Evolutionary conservation across 2,888 invertebrate species (phyloP).

Genomic region (Tholera decimalis): DNA sequence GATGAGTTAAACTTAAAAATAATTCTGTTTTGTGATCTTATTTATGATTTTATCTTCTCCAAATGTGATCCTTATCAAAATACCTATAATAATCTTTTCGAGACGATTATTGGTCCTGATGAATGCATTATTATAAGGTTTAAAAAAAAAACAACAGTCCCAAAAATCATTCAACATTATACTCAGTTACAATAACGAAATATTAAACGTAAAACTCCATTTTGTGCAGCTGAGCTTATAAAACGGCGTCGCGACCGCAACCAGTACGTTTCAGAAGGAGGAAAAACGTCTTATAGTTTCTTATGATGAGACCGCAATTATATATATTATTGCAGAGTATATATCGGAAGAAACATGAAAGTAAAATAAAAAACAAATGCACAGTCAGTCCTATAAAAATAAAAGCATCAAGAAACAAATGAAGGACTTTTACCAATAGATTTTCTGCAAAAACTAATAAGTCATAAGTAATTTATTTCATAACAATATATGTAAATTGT

Average conservation of each 20-base stretch:
- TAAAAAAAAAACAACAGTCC: not conserved
- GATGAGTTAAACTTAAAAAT: not conserved
- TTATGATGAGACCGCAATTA: slow-evolving; percentile 71
- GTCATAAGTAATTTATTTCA: no score
- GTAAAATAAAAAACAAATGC: not conserved
- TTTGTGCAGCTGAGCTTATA: slow-evolving; percentile 71
- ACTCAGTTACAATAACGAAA: slow-evolving; percentile 8
- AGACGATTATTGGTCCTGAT: not conserved
- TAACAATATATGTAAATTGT: no score
- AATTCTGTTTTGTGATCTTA: not conserved
- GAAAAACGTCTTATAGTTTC: slow-evolving; percentile 55
- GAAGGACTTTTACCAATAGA: no score
- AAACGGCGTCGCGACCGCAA: slow-evolving; percentile 65
- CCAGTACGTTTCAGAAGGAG: slow-evolving; percentile 25
- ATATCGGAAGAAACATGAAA: slow-evolving; percentile 45
- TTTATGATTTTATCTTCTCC: not conserved
- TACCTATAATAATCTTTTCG: not conserved
- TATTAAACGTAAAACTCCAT: slow-evolving; percentile 34
- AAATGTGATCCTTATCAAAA: not conserved
- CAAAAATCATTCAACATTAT: slow-evolving; percentile 16
- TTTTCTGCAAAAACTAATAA: no score
- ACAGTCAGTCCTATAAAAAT: not conserved
- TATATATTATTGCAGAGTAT: slow-evolving; percentile 57
- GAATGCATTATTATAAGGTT: no score
- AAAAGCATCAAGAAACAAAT: no score